Base-by-base conservation (phyloP, 2,888 invertebrate genomes). In the Macropis europaea region DNA sequence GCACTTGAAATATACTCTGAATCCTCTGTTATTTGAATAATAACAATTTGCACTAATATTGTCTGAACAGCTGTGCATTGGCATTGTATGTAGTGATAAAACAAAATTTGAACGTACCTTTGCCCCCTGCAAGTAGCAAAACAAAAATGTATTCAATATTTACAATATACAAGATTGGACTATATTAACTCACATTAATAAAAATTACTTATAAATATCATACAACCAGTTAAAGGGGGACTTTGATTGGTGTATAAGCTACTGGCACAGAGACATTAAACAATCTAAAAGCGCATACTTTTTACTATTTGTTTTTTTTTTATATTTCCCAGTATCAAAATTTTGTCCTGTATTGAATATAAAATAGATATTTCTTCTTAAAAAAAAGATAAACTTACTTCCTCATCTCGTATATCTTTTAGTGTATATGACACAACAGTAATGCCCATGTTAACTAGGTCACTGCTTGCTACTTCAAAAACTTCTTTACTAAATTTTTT, bases 401-500 rank as follows among this genome's bases (percentile, higher is more conserved):
- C 97, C 91, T 98, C 97, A 88, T 98, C 98, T 73, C 97, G 92
- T 76, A 98, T 97, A 90, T 98, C 98, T 90, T 97, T 98, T 26
- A 98, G 91, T 0, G 97, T 98, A 89, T 98, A 98, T 0, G 97
- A 97, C 11, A 98, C 97, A 0, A 98, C 97, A 6, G 97, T 97
- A 83, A 98, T 97, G 43, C 98, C 97, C 97, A 98, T 98, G 87
- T 98, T 97, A 81, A 97, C 97, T 73, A 98, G 92, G 92, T 98
- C 97, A 53, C 97, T 97, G 19, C 97, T 97, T 2, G 97, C 97
- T 9, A 97, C 97, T 91, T 98, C 97, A 86, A 97, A 98, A 2
- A 98, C 97, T 90, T 95, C 94, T 91, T 97, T 97, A 86, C 97
- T 97, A 90, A 98, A 98, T 90, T 97, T 97, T 91, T 98, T 97